A percentile compares a stretch with the other conserved stretches of the same genome.
Conservation (phyloP, 2,113 vertebrate species). For the Stegastes partitus region DNA sequence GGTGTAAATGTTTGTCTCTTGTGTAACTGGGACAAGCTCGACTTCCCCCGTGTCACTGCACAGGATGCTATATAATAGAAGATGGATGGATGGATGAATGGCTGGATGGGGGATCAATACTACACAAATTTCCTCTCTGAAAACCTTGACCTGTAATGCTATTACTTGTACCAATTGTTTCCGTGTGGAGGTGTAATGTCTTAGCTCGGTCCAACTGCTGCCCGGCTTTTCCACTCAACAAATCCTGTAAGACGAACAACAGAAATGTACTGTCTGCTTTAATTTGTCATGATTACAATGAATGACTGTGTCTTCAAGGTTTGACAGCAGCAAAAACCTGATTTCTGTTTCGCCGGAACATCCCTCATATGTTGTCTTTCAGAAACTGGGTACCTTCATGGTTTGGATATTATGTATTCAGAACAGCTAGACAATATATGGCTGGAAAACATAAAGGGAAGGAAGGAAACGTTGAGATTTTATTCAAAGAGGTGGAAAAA, state of each 20-base stretch:
- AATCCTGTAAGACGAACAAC: not conserved
- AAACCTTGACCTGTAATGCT: not conserved
- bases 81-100: not conserved
- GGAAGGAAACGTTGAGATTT: not conserved
- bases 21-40: not conserved
- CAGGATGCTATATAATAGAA: not conserved
- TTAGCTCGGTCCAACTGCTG: not conserved
- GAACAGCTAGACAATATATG: not conserved
- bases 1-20: not conserved
- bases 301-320: not conserved
- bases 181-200: not conserved
- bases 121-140: not conserved
- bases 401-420: slow-evolving; percentile 7
- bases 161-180: not conserved
- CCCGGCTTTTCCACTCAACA: not conserved
- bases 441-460: not conserved
- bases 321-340: slow-evolving; percentile 3
- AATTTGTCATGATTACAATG: not conserved
- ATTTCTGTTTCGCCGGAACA: not conserved
- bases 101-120: slow-evolving; percentile 9
- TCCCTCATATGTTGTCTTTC: not conserved
- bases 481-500: not conserved
- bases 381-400: not conserved
- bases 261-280: not conserved
- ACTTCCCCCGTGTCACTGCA: not conserved